Base-by-base conservation (phyloP, 2,113 vertebrate genomes). In the Aegotheles bennettii region DNA sequence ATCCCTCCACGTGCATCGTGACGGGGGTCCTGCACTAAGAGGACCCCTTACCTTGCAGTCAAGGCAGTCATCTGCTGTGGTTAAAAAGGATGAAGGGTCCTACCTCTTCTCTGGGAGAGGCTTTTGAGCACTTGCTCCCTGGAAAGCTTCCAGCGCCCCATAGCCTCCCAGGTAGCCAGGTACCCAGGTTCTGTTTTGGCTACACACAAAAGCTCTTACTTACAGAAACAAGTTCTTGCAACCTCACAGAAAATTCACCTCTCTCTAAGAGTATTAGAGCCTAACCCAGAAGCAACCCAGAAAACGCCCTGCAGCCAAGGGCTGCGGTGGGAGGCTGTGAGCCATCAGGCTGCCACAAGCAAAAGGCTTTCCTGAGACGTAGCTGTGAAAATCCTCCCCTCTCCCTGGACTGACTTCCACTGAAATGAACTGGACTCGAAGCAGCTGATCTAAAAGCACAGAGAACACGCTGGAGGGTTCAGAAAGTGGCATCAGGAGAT, bases 1-100 rank as follows among this genome's bases (percentile, higher is more conserved):
- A 28, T 16, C 42, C 10, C 7, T 84, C 24, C 24, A 33, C 0
- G 1, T 9, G 24, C 16, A 25, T 21, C 0, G 0, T 15, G 47
- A 29, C 2, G 1, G 19, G 29, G 47, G 7, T 82, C 31, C 65
- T 51, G 8, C 35, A 24, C 47, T 21, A 48, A 42, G 15, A 53
- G 13, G 8, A 15, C 48, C 63, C 29, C 45, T 42, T 42, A 31
- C 29, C 25, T 14, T 28, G 21, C 43, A 80, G 31, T 11, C 63
- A 71, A 47, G 38, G 42, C 57, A 81, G 24, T 20, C 29, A 68
- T 15, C 18, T 12, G 8, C 31, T 4, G 1, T 7, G 45, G 24
- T 7, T 36, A 8, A 23, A 64, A 69, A 88, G n/a, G 16, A 65
- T 69, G 43, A 47, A 50, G 20, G 26, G 13, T 40, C 12, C 85